Evolutionary conservation across 1,140 invertebrate species (phyloP), one percentile per base, ranked within the genome.

Genomic region (Solenopsis fugax): DNA sequence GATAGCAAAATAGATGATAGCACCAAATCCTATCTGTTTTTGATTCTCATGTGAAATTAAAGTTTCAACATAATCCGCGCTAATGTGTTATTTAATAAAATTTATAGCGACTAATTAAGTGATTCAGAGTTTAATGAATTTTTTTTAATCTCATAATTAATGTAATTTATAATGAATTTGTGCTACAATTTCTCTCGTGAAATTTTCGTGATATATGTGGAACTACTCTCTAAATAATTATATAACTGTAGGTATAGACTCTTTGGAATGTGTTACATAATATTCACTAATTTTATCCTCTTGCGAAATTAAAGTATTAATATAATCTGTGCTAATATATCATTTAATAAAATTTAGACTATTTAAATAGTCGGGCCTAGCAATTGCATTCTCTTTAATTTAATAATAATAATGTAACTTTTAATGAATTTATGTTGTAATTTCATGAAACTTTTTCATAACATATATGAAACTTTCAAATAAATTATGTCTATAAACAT

Each of bases 1-100:
- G 52, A 81, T 88, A 67, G 29, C 64, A 45, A 67, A 72, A 34
- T 69, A 76, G 73, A n/a, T 81, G 75, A 88, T 89, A 82, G 88
- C 76, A 86, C 13, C 37, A 50, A 86, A 81, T 76, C 62, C 29
- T 52, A 37, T 29, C 41, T 21, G 4, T 85, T 88, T 48, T 76
- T 37, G 21, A 86, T 86, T 64, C 48, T 54, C 12, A 45, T 52
- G 60, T 48, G 48, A 65, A 58, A 62, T 24, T 84, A 58, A 78
- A 85, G 1, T 84, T 56, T 54, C 2, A 56, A 52, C 45, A 18
- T 45, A 21, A 58, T 75, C 41, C 37, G 18, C 6, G 29, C 9
- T 54, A 21, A 56, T 45, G 1, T 16, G 4, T 77, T 52, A 24
- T n/a, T 4, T 50, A 71, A 69, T 48, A 13, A 24, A 69, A 48